Percentiles rank a stretch among this genome's conserved stretches.
These are phyloP conservation scores for Stratiomys singularior DNA, from an alignment of 2,888 invertebrate species.

Conservation along the genomic window DNA sequence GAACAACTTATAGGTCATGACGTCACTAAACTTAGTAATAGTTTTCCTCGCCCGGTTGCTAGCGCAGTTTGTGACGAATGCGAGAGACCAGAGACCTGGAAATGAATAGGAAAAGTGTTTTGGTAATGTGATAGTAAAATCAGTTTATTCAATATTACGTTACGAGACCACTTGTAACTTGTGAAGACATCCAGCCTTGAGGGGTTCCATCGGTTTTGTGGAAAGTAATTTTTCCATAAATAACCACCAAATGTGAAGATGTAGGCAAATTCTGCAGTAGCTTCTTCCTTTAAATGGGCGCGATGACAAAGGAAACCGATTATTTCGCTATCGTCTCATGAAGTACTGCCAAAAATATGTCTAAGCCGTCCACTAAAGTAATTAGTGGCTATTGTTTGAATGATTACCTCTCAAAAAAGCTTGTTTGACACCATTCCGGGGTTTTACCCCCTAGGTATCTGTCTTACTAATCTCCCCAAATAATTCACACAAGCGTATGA, in stretches of 20 bases:
- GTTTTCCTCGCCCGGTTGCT: neutral
- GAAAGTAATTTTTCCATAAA: no score
- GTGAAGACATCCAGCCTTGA: no score
- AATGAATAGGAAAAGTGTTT: no score
- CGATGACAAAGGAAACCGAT: no score
- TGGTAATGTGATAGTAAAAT: neutral
- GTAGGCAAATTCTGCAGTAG: no score
- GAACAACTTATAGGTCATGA: conserved; percentile 41
- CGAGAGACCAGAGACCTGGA: no score
- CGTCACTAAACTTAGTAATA: conserved; percentile 34
- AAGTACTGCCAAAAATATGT: neutral
- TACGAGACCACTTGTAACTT: no score
- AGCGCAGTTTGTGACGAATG: no score
- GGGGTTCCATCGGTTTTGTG: no score
- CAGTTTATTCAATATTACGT: neutral
- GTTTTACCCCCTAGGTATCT: neutral
- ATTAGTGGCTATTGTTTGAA: neutral
- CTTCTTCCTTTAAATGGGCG: no score
- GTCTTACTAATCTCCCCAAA: neutral
- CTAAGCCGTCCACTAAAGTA: neutral
- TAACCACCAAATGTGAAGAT: neutral
- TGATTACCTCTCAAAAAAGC: neutral
- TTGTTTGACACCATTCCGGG: neutral
- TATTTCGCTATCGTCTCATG: no score
- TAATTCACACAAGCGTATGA: neutral